These are phyloP conservation scores for Drosophila aff. DNA, from an alignment of 1,140 invertebrate species.

Conservation along the genomic window DNA sequence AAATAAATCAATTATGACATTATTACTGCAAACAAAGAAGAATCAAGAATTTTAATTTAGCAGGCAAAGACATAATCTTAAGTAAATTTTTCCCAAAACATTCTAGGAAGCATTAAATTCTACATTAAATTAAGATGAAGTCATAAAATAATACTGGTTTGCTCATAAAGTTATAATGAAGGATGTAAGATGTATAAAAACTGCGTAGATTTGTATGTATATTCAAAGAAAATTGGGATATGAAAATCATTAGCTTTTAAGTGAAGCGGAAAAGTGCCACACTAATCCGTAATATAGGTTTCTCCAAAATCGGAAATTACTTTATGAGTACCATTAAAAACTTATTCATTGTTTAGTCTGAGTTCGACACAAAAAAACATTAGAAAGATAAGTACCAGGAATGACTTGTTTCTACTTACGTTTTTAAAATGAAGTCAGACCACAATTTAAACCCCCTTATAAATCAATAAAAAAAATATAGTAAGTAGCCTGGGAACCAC, in stretches of 20 bases:
- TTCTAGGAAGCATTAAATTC: background rate
- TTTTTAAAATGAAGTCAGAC: background rate
- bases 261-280: too few species aligned
- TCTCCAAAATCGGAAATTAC: background rate
- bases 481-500: slow-evolving; percentile 18
- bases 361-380: background rate
- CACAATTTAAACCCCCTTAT: background rate
- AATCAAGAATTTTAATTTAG: background rate
- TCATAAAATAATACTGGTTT: background rate
- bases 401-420: background rate
- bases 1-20: background rate
- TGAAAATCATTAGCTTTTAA: too few species aligned
- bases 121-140: background rate
- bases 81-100: background rate
- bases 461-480: background rate
- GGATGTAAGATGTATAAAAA: too few species aligned
- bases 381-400: background rate
- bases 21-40: background rate
- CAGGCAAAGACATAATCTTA: too few species aligned
- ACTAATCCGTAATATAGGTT: background rate
- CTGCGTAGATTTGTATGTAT: too few species aligned
- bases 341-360: too few species aligned
- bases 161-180: too few species aligned
- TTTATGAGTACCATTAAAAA: too few species aligned
- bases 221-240: too few species aligned